phyloP scores from a whole-genome alignment of 2,797 vertebrate species.

The Petrocephalus sullivani region DNA sequence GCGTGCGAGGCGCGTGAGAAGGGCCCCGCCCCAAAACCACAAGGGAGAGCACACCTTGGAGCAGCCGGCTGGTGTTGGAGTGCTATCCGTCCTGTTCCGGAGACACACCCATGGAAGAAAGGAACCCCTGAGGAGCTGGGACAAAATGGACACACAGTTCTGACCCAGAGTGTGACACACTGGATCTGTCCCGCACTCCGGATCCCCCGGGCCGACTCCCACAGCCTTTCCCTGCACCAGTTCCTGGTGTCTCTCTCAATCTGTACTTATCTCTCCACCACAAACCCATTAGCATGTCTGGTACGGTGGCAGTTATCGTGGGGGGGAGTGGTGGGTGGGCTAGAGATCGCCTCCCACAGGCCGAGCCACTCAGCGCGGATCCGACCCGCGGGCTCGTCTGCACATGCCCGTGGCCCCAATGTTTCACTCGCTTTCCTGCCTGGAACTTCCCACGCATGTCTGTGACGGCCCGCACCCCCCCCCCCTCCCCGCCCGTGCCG shows the following conservation, averaged over 20 bases:
- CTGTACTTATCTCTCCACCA: background rate
- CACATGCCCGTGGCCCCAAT: background rate
- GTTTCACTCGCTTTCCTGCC: background rate
- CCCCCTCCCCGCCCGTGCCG: background rate
- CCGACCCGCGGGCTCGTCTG: background rate
- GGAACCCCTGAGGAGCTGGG: too few species aligned
- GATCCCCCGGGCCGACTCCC: background rate
- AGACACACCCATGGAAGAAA: background rate
- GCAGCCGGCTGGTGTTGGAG: background rate
- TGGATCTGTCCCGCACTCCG: background rate
- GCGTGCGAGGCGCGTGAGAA: background rate
- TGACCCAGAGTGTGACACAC: background rate
- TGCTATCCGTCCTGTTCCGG: background rate
- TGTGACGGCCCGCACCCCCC: background rate
- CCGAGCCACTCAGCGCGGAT: background rate
- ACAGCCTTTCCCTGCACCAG: background rate
- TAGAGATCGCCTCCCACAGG: background rate
- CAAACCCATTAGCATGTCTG: background rate
- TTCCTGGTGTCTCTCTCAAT: background rate
- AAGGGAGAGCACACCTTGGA: background rate
- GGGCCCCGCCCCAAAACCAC: background rate
- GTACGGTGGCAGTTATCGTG: background rate
- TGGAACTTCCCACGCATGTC: background rate
- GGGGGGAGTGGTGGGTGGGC: background rate
- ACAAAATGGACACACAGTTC: background rate